Evolutionary conservation across 1,140 invertebrate genomes (phyloP).

Genomic region (Drosophila biarmipes): DNA sequence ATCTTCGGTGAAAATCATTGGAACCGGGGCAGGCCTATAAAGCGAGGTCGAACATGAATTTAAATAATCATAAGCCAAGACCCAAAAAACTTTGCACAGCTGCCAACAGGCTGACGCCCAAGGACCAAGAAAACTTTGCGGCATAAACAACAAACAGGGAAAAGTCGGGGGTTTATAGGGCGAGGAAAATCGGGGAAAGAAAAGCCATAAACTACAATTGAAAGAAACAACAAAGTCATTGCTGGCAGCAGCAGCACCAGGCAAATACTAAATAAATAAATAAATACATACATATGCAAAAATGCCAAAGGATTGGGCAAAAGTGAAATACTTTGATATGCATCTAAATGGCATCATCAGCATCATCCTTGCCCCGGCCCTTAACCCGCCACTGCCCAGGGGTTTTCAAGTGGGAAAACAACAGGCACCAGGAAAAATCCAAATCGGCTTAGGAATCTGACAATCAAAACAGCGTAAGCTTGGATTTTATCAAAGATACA

Average conservation of each 20-base stretch:
- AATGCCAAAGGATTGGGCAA: conserved; percentile 75
- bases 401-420: conserved; percentile 32
- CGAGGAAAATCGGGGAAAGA: conserved; percentile 8
- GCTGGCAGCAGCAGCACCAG: conserved; percentile 34
- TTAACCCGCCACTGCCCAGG: conserved; percentile 24
- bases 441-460: not conserved
- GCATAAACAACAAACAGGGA: conserved; percentile 62
- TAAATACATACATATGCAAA: conserved; percentile 65
- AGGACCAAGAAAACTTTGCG: conserved; percentile 69
- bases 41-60: conserved; percentile 41
- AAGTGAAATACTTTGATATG: conserved; percentile 80
- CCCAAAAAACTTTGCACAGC: conserved; percentile 52
- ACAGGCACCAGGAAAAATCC: conserved; percentile 1
- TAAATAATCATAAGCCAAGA: conserved; percentile 59
- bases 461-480: too few species aligned
- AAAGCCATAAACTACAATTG: conserved; percentile 76
- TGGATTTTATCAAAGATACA: too few species aligned
- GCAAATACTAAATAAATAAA: conserved; percentile 59
- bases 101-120: conserved; percentile 59
- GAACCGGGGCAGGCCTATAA: conserved; percentile 18
- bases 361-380: conserved; percentile 43
- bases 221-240: conserved; percentile 48
- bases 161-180: not conserved
- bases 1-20: not conserved
- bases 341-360: conserved; percentile 81